Evolutionary conservation across 2,888 invertebrate species (phyloP).

Genomic region (Brenthis hecate): DNA sequence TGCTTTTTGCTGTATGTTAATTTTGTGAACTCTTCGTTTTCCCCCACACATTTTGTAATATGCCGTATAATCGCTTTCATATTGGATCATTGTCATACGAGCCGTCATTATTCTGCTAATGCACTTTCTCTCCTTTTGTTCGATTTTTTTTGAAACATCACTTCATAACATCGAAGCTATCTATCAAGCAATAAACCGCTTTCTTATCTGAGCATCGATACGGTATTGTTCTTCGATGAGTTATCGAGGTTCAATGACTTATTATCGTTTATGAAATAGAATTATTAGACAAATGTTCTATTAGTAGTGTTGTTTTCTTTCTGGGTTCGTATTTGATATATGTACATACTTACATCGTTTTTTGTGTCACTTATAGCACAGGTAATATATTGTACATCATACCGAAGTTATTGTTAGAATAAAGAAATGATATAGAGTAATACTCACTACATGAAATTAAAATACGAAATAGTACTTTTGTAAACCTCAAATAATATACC

Average conservation of each 20-base stretch:
- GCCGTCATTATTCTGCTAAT: slow-evolving; percentile 47
- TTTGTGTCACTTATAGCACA: too few species aligned
- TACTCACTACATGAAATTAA: too few species aligned
- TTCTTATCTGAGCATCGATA: slow-evolving; percentile 60
- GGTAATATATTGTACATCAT: too few species aligned
- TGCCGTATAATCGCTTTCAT: slow-evolving; percentile 48
- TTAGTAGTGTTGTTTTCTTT: too few species aligned
- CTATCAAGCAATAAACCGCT: slow-evolving; percentile 58
- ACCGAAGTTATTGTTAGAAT: too few species aligned
- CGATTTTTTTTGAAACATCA: slow-evolving; percentile 59
- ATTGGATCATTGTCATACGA: slow-evolving; percentile 50
- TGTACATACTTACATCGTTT: too few species aligned
- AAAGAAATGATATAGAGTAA: too few species aligned
- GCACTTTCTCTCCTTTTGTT: slow-evolving; percentile 75
- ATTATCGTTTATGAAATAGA: slow-evolving; percentile 48
- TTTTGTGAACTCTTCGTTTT: slow-evolving; percentile 32
- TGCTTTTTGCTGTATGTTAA: slow-evolving; percentile 34
- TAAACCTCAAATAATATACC: too few species aligned
- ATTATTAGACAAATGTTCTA: slow-evolving; percentile 1
- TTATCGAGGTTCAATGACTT: slow-evolving; percentile 52
- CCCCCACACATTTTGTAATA: slow-evolving; percentile 46
- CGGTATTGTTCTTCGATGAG: slow-evolving; percentile 48
- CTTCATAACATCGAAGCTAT: slow-evolving; percentile 53
- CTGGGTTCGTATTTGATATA: too few species aligned
- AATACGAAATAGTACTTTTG: too few species aligned